Base-by-base conservation (phyloP, 2,113 vertebrate genomes). In the Ciconia boyciana region DNA sequence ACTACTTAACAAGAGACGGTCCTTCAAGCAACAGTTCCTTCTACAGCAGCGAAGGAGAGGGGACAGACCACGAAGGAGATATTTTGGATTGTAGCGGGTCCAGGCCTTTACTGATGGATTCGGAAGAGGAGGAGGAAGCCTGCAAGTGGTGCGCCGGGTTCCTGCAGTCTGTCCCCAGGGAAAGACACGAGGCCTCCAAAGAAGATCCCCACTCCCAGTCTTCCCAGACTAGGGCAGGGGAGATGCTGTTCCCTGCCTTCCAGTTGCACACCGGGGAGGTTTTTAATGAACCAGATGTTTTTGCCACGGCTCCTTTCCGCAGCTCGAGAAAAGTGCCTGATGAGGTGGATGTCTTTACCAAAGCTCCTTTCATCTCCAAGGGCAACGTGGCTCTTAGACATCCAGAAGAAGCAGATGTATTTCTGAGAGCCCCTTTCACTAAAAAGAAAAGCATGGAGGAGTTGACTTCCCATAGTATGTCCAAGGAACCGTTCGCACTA, bases 21-120 rank as follows among this genome's bases (percentile, higher is more conserved):
- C 98, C 98, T 94, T 98, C 98, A 12, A 98, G 98, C 97, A 98
- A 98, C 89, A 98, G 96, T 93, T 99, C 98, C 51, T 98, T 99
- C 96, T 99, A 99, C 96, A 99, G 99, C 97, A 99, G 99, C 0
- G 99, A 99, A 57, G 99, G 99, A 55, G 99, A 99, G 66, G 97
- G 97, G 21, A 96, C 91, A 4, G 98, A 99, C 89, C 97, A 98
- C 1, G 98, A 99, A 51, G 97, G 96, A 15, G 98, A 98, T 19
- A 96, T 98, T 49, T 97, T 98, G 39, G 99, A 99, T 92, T 98
- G 98, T 97, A 99, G 99, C 0, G 99, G 99, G 16, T 99, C 99
- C 85, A 98, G 99, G 79, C 99, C 99, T 55, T 97, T 99, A 21
- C 98, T 99, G 77, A 95, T 99, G 97, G 99, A 99, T 86, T 99